Conservation (phyloP, 2,888 invertebrate genomes). For the Ormia ochracea region DNA sequence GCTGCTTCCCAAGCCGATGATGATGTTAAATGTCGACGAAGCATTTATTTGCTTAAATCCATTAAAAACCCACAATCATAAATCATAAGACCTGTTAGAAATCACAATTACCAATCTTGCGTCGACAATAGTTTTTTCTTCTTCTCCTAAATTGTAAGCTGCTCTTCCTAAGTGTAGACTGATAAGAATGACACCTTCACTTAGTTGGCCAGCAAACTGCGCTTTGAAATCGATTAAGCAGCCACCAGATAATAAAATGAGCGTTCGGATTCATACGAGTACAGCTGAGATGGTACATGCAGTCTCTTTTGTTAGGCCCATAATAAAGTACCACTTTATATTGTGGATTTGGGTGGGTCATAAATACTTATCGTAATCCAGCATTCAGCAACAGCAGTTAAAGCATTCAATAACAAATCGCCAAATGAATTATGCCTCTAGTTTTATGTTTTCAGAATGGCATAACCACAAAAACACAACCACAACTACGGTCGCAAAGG, state of each 20-base stretch:
- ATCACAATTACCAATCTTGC: background rate
- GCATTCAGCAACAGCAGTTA: constrained; percentile 45
- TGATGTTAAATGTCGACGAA: background rate
- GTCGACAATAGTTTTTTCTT: background rate
- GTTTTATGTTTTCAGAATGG: constrained; percentile 66
- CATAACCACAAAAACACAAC: background rate
- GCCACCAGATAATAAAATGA: constrained; percentile 1
- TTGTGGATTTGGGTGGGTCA: constrained; percentile 43
- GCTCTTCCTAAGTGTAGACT: background rate
- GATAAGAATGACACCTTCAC: constrained; percentile 25
- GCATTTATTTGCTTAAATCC: background rate
- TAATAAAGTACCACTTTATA: constrained; percentile 33
- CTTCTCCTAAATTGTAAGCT: background rate
- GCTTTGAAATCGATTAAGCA: constrained; percentile 28
- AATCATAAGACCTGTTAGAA: background rate
- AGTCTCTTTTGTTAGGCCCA: background rate
- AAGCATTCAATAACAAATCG: constrained; percentile 72
- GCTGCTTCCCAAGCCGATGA: background rate
- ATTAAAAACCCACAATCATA: background rate
- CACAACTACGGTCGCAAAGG: background rate
- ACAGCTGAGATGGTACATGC: background rate
- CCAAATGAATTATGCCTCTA: constrained; percentile 70
- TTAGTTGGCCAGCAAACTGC: constrained; percentile 8
- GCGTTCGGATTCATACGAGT: background rate
- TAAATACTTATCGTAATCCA: constrained; percentile 44